Evolutionary conservation across 2,113 vertebrate genomes (phyloP), one percentile per base, ranked within the genome.

Genomic region (Ranitomeya imitator): DNA sequence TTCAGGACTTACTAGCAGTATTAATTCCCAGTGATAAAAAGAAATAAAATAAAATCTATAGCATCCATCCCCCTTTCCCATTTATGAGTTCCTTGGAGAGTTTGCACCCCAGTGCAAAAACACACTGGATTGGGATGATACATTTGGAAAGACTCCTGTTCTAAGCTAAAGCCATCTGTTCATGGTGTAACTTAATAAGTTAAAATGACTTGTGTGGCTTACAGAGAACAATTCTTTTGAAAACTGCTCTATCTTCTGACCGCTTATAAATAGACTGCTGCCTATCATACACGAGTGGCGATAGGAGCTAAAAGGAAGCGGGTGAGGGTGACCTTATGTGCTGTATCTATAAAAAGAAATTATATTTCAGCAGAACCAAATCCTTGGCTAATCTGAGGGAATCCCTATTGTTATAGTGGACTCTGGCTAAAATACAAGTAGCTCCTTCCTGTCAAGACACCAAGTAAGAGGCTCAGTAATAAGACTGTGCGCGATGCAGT

Each of bases 41-140:
- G 69, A 86, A 90, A 91, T 15, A 52, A 73, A n/a, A 92, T 45
- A 90, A 84, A 90, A 91, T 90, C 31, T 79, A n/a, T 83, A 92
- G n/a, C 92, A 90, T 89, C 89, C 37, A 3, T 31, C 37, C 37
- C 86, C 19, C 76, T 80, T 89, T 87, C 85, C 4, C 87, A 85
- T 12, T 78, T 77, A 54, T 90, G 84, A 90, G 90, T 81, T 91
- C 90, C 65, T 85, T 86, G 85, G 74, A 84, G 89, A 92, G 91
- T 91, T 89, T 57, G 73, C 55, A 83, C 57, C 90, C 71, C 86
- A 89, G 89, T 90, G 59, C 79, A 90, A 90, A 90, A 86, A 69
- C 9, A 79, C 57, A 23, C 14, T 86, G 45, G 74, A 79, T 84
- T 91, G 89, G 83, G 74, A 79, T 59, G 74, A 79, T 59, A 83